Conservation (phyloP, 2,113 vertebrate genomes). For the Ptilonorhynchus violaceus region DNA sequence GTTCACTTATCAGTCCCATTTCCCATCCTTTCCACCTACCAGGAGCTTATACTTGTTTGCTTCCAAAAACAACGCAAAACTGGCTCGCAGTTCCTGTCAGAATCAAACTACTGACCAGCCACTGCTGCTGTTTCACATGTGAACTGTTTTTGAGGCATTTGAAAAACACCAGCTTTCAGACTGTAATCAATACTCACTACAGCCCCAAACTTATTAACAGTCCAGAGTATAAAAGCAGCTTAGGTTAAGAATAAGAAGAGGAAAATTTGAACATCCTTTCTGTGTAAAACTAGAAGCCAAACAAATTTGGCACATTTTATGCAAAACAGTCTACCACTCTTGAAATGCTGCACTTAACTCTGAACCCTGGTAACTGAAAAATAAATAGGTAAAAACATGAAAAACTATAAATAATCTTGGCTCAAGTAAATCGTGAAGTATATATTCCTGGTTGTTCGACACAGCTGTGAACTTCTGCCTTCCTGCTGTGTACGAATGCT, state of each 20-base stretch:
- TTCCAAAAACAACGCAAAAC: not conserved
- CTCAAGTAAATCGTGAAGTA: not conserved
- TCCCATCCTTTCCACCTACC: not conserved
- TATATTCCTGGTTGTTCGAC: not conserved
- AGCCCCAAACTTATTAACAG: not conserved
- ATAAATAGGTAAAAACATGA: not conserved
- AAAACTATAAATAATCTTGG: not conserved
- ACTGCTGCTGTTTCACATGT: not conserved
- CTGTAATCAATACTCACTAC: not conserved
- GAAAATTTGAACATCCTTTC: not conserved
- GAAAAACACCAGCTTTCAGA: not conserved
- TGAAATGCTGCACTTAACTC: not conserved
- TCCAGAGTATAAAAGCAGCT: not conserved
- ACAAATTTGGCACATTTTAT: not conserved
- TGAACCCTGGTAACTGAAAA: not conserved
- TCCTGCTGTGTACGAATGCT: not conserved
- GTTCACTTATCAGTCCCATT: not conserved
- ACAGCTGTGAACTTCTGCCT: not conserved
- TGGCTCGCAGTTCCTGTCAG: not conserved
- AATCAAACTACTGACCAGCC: not conserved
- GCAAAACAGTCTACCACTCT: not conserved
- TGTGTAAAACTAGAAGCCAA: not conserved
- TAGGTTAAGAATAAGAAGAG: not conserved
- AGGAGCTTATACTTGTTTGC: not conserved
- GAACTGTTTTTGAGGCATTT: not conserved